phyloP scores from a whole-genome alignment of 2,113 vertebrate genomes.

The Pseudopipra pipra region DNA sequence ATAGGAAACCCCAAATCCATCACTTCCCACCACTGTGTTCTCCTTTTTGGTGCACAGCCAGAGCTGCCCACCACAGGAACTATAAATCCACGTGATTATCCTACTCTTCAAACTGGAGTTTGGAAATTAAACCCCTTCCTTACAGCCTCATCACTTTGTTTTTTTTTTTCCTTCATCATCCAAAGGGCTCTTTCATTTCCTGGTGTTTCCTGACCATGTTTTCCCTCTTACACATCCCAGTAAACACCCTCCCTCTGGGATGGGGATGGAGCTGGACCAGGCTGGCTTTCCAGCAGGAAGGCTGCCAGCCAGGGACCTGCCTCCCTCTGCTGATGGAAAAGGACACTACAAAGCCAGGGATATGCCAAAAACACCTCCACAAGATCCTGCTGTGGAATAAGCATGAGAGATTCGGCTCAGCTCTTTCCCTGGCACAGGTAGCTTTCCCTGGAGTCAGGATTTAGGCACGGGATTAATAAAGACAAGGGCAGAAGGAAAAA shows the following conservation, averaged over 20 bases:
- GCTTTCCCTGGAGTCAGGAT: neutral
- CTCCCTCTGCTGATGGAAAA: slow-evolving; percentile 38
- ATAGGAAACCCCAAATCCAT: neutral
- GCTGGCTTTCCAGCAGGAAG: neutral
- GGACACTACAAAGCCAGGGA: neutral
- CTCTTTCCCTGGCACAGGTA: rapidly evolving
- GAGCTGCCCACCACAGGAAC: neutral
- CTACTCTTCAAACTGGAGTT: neutral
- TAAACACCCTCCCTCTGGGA: neutral
- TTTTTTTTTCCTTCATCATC: rapidly evolving
- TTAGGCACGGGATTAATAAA: neutral
- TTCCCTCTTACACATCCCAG: neutral
- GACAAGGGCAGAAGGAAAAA: neutral
- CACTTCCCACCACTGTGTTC: rapidly evolving
- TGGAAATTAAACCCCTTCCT: neutral
- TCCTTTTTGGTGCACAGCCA: rapidly evolving
- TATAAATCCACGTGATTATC: rapidly evolving
- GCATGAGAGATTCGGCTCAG: rapidly evolving
- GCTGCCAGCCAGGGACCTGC: neutral
- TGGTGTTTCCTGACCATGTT: neutral
- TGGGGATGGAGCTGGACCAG: neutral
- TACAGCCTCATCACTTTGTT: neutral
- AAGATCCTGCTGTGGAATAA: neutral
- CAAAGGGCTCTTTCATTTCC: neutral
- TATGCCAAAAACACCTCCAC: rapidly evolving